These are phyloP conservation scores for Orchestia grillus DNA, from an alignment of 1,140 invertebrate species.

Conservation along the genomic window DNA sequence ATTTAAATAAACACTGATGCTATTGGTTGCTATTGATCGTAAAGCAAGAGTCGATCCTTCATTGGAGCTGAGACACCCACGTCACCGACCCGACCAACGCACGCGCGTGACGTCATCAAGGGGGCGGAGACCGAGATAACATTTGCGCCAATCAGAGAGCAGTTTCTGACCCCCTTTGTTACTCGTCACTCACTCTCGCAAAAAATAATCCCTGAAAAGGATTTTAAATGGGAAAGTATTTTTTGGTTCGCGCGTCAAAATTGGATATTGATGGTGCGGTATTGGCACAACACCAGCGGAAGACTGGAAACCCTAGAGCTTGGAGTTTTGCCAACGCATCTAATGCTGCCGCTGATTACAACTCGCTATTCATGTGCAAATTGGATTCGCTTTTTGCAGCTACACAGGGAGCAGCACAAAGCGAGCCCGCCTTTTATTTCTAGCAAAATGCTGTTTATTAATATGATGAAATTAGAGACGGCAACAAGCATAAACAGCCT, in stretches of 20 bases:
- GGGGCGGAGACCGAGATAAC: not conserved
- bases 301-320: constrained; percentile 25
- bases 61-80: not conserved
- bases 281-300: constrained; percentile 47
- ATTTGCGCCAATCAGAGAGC: constrained; percentile 9
- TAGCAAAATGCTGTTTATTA: constrained; percentile 16
- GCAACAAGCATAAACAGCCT: constrained; percentile 50
- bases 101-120: not conserved
- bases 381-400: constrained; percentile 30
- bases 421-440: constrained; percentile 7
- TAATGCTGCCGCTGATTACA: constrained; percentile 39
- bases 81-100: not conserved
- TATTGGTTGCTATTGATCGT: constrained; percentile 49
- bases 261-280: constrained; percentile 53
- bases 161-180: not conserved
- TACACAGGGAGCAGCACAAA: constrained; percentile 13
- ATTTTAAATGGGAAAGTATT: constrained; percentile 53
- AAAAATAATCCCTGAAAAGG: constrained; percentile 32
- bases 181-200: not conserved
- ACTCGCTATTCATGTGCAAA: constrained; percentile 26
- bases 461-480: constrained; percentile 40
- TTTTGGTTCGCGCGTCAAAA: constrained; percentile 32
- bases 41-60: not conserved
- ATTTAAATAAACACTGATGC: constrained; percentile 48
- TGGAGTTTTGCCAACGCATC: constrained; percentile 28